Conservation (phyloP, 2,888 invertebrate species). For the Drosophila percnosoma region DNA sequence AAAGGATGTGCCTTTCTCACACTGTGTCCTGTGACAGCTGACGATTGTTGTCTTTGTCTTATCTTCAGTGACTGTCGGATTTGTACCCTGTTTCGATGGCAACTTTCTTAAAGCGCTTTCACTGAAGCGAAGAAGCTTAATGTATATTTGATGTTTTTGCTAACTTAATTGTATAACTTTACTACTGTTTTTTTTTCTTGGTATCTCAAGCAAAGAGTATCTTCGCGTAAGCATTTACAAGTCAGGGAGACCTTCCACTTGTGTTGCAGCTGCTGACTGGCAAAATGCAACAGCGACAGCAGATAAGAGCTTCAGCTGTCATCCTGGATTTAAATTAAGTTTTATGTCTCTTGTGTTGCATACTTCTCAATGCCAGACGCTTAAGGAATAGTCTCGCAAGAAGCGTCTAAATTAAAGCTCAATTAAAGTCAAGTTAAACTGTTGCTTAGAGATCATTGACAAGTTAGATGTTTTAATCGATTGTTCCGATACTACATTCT, state of each 20-base stretch:
- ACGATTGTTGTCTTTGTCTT: constrained; percentile 3
- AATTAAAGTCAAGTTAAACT: constrained; percentile 17
- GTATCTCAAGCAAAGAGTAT: constrained; percentile 16
- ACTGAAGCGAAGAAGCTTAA: background rate
- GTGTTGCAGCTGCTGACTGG: constrained; percentile 15
- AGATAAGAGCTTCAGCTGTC: constrained; percentile 39
- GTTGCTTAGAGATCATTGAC: background rate
- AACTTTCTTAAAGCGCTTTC: background rate
- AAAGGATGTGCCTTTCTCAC: constrained; percentile 5
- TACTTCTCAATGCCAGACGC: constrained; percentile 5
- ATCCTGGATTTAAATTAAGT: constrained; percentile 44
- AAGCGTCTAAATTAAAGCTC: background rate
- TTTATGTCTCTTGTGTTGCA: constrained; percentile 24
- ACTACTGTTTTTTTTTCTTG: background rate
- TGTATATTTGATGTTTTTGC: background rate
- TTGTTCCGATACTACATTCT: no score
- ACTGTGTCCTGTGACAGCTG: constrained; percentile 27
- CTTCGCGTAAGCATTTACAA: background rate
- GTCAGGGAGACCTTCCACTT: background rate
- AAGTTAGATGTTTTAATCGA: background rate
- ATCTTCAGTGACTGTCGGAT: background rate
- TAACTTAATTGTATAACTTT: background rate
- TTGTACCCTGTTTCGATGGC: constrained; percentile 2
- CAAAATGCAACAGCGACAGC: constrained; percentile 34
- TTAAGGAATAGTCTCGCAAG: background rate